A percentile compares a stretch with the other conserved stretches of the same genome.
Evolutionary conservation across 2,797 vertebrate species (phyloP).

Genomic region (Alectoris magna): DNA sequence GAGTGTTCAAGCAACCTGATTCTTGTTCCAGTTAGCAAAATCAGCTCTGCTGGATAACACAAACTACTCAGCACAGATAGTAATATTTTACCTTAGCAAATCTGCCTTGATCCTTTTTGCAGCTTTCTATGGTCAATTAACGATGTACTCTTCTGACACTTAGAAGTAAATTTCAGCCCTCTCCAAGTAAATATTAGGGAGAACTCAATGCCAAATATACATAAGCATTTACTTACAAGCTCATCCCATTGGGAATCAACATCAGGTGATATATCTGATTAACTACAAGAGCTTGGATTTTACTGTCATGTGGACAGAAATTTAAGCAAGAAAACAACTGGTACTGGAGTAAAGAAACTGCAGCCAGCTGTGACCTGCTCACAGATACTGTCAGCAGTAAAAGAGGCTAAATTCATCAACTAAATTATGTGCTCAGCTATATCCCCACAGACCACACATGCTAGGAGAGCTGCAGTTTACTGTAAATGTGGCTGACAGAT

Average conservation of each 20-base stretch:
- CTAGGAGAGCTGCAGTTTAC: neutral
- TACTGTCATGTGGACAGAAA: neutral
- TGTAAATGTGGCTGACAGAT: constrained; percentile 19
- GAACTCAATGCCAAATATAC: neutral
- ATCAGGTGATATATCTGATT: neutral
- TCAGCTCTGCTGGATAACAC: neutral
- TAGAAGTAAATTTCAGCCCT: neutral
- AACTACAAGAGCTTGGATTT: neutral
- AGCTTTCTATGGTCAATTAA: neutral
- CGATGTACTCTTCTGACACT: neutral
- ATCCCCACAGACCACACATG: constrained; percentile 33
- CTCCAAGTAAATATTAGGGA: neutral
- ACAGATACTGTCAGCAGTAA: neutral
- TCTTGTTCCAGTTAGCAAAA: neutral
- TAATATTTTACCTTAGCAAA: neutral
- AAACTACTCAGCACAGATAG: neutral
- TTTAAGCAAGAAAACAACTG: neutral
- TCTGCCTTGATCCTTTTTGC: neutral
- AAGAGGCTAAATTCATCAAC: neutral
- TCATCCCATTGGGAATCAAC: neutral
- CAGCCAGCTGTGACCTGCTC: constrained; percentile 20
- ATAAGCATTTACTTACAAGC: neutral
- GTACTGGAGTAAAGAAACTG: neutral
- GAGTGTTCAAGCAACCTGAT: neutral
- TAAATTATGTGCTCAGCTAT: neutral